A percentile compares a stretch with the other conserved stretches of the same genome.
phyloP scores from a whole-genome alignment of 2,888 invertebrate genomes.

The Idaea biselata region DNA sequence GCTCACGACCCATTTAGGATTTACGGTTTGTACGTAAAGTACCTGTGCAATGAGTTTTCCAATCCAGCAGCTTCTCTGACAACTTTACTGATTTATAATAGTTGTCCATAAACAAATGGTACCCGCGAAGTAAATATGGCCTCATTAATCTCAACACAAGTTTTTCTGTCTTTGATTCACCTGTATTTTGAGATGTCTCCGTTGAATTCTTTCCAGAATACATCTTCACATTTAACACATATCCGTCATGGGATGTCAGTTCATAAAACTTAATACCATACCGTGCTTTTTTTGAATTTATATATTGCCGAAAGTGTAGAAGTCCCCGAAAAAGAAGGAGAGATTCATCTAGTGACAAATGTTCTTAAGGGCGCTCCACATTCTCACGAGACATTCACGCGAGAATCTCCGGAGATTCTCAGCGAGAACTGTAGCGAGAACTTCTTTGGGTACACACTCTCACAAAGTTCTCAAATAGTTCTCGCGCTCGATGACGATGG shows the following conservation, averaged over 20 bases:
- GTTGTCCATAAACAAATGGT: constrained; percentile 22
- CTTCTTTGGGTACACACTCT: too few species aligned
- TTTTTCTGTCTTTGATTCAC: constrained; percentile 6
- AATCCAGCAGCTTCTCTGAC: constrained; percentile 14
- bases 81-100: constrained; percentile 18
- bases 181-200: too few species aligned
- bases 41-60: constrained; percentile 23
- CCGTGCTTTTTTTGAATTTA: constrained; percentile 10
- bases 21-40: constrained; percentile 14
- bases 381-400: too few species aligned
- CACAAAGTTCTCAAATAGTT: too few species aligned
- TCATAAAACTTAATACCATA: constrained; percentile 15
- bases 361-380: too few species aligned
- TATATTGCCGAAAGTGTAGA: constrained; percentile 9
- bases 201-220: background rate
- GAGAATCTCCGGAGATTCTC: too few species aligned
- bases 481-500: too few species aligned
- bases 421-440: too few species aligned
- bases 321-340: too few species aligned
- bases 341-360: too few species aligned
- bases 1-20: constrained; percentile 10
- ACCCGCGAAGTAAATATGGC: constrained; percentile 12
- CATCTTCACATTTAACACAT: constrained; percentile 10
- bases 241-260: constrained; percentile 8
- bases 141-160: constrained; percentile 10